phyloP scores from a whole-genome alignment of 2,113 vertebrate species.

The Spea bombifrons region DNA sequence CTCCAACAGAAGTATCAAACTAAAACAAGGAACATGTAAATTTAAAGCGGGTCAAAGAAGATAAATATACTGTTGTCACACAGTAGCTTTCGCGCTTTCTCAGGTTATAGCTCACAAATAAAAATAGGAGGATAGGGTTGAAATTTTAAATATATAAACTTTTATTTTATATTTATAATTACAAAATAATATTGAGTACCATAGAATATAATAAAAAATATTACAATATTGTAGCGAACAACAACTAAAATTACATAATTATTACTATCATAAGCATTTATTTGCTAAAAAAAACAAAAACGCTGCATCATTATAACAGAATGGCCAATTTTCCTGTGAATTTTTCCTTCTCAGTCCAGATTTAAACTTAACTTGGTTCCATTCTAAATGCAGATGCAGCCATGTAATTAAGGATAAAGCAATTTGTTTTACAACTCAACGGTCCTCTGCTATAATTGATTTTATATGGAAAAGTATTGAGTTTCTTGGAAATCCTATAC shows the following conservation, averaged over 20 bases:
- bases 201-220: no score
- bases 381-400: background rate
- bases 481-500: background rate
- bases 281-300: no score
- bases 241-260: no score
- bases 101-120: no score
- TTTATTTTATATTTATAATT: no score
- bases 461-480: background rate
- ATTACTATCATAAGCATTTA: no score
- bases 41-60: conserved; percentile 21
- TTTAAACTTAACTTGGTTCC: background rate
- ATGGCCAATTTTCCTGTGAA: background rate
- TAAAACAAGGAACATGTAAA: conserved; percentile 5
- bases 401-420: background rate
- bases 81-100: background rate
- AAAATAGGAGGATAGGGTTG: no score
- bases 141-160: no score
- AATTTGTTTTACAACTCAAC: background rate
- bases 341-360: background rate
- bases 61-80: conserved; percentile 24
- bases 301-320: no score
- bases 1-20: conserved; percentile 5
- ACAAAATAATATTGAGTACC: no score
- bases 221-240: no score
- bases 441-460: background rate